phyloP scores from a whole-genome alignment of 64 coral and sea anemone species.

The Catalaphyllia jardinei region DNA sequence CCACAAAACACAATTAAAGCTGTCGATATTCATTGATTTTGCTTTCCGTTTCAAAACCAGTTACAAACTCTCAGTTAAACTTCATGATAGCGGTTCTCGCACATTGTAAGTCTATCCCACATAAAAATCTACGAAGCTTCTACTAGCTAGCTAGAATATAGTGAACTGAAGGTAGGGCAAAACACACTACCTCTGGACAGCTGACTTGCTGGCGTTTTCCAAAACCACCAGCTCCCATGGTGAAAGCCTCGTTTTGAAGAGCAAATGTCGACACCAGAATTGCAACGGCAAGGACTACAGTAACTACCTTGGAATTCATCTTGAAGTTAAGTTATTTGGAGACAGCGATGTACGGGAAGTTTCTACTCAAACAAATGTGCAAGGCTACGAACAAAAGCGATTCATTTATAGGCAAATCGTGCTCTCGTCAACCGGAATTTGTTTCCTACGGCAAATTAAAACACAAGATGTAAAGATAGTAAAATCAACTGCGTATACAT shows the following conservation, averaged over 20 bases:
- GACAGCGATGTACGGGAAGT: background rate
- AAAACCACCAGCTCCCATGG: background rate
- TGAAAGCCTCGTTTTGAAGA: background rate
- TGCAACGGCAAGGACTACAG: background rate
- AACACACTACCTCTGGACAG: background rate
- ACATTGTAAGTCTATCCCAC: too few species aligned
- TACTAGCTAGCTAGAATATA: background rate
- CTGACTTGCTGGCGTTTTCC: background rate
- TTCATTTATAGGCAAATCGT: constrained; percentile 13
- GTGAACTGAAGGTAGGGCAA: background rate
- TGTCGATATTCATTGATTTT: too few species aligned
- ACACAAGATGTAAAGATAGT: constrained; percentile 2
- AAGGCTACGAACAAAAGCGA: background rate
- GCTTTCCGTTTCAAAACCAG: too few species aligned
- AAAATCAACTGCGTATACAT: background rate
- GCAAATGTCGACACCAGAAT: background rate
- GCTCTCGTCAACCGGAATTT: constrained; percentile 8
- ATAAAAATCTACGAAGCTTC: too few species aligned
- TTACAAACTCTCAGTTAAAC: too few species aligned
- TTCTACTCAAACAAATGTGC: background rate
- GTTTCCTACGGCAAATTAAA: background rate
- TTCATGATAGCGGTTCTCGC: too few species aligned
- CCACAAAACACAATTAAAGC: too few species aligned
- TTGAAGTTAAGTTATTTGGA: background rate
- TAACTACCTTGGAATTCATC: constrained; percentile 23